A percentile compares a stretch with the other conserved stretches of the same genome.
phyloP scores from a whole-genome alignment of 2,797 vertebrate genomes.

The Phalloptychus januarius region DNA sequence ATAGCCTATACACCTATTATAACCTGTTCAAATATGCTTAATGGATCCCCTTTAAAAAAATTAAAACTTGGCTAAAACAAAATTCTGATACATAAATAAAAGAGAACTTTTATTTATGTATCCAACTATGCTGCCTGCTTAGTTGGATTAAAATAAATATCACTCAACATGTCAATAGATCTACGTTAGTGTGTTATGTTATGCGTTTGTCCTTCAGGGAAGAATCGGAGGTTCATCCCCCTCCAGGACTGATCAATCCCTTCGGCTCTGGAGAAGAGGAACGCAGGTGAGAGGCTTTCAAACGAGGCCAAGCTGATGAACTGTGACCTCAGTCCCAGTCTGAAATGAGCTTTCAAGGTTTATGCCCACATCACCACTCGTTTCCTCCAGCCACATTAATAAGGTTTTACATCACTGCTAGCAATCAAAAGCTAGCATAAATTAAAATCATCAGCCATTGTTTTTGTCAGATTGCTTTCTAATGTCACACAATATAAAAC shows the following conservation, averaged over 20 bases:
- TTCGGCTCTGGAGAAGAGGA: constrained; percentile 74
- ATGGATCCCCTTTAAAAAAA: too few relatives aligned
- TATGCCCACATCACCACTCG: too few relatives aligned
- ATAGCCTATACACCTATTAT: too few relatives aligned
- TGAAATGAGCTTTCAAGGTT: not conserved
- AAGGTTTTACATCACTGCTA: not conserved
- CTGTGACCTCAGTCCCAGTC: not conserved
- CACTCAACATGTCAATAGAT: too few relatives aligned
- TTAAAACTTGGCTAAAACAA: not conserved
- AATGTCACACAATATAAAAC: not conserved
- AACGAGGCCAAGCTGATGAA: not conserved
- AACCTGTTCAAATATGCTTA: too few relatives aligned
- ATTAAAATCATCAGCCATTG: not conserved
- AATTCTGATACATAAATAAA: not conserved
- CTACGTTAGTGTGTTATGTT: not conserved
- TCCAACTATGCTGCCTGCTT: not conserved
- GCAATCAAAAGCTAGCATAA: not conserved
- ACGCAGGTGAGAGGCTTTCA: constrained; percentile 58
- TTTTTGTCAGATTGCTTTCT: not conserved
- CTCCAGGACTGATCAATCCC: constrained; percentile 65
- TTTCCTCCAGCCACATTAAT: not conserved
- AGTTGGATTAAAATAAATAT: not conserved
- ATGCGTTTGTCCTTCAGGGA: constrained; percentile 39
- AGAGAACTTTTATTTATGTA: too few relatives aligned
- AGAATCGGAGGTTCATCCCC: constrained; percentile 23